Conservation (phyloP, 2,797 vertebrate species). For the Delichon dasypus region DNA sequence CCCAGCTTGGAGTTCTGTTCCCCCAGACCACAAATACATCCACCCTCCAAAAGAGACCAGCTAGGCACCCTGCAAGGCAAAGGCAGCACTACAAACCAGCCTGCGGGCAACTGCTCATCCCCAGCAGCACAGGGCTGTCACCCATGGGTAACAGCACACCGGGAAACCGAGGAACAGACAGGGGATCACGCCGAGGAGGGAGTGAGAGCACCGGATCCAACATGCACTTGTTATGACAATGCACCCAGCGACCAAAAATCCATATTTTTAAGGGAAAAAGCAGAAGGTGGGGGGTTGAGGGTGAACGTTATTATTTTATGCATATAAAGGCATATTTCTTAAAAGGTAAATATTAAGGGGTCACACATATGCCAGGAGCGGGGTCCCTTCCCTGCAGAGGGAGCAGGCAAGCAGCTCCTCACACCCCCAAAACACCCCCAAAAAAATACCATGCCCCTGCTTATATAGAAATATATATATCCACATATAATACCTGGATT, state of each 20-base stretch:
- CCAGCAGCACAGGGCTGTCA: background rate
- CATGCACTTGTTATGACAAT: conserved; percentile 8
- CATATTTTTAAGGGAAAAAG: background rate
- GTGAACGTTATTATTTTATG: background rate
- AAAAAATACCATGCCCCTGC: background rate
- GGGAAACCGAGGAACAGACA: background rate
- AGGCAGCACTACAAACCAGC: background rate
- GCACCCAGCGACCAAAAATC: background rate
- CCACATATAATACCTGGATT: background rate
- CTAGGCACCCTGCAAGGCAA: background rate
- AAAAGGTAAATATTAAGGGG: background rate
- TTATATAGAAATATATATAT: background rate
- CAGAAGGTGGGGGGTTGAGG: background rate
- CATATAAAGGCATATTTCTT: background rate
- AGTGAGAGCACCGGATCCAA: background rate
- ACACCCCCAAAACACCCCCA: background rate
- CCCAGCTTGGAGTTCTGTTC: background rate
- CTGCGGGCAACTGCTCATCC: background rate
- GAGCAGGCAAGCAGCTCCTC: background rate
- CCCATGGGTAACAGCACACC: background rate
- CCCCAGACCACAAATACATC: background rate
- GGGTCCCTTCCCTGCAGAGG: background rate
- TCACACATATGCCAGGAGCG: rapidly evolving
- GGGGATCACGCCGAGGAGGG: background rate
- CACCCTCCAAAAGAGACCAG: background rate